Evolutionary conservation across 2,797 vertebrate genomes (phyloP).

Genomic region (Poeciliopsis turneri): DNA sequence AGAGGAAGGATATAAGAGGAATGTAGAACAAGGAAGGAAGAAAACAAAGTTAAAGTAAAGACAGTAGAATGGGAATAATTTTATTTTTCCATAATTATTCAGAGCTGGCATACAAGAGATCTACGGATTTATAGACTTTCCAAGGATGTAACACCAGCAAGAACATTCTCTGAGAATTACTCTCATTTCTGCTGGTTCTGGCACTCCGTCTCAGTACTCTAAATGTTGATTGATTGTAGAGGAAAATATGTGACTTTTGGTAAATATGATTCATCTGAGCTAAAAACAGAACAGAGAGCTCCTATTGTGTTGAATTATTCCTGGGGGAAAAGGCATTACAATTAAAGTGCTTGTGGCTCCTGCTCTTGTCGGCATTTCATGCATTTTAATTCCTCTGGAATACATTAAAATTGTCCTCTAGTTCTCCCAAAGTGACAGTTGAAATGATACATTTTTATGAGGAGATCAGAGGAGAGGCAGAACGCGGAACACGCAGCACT

Average conservation of each 20-base stretch:
- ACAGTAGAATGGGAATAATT: not conserved
- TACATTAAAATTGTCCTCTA: slow-evolving; percentile 60
- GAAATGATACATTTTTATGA: slow-evolving; percentile 63
- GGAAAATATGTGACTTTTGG: slow-evolving; percentile 15
- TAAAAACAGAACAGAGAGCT: slow-evolving; percentile 36
- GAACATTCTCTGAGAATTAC: not conserved
- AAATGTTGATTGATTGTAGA: slow-evolving; percentile 18
- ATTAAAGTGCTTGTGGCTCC: slow-evolving; percentile 25
- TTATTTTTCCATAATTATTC: not conserved
- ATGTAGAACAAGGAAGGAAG: not conserved
- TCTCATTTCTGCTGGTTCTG: not conserved
- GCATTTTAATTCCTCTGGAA: slow-evolving; percentile 56
- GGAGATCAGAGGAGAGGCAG: slow-evolving; percentile 58
- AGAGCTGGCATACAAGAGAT: not conserved
- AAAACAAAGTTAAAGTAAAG: not conserved
- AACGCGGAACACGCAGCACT: slow-evolving; percentile 27
- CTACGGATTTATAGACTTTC: not conserved
- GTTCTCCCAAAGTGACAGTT: slow-evolving; percentile 48
- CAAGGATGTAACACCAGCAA: not conserved
- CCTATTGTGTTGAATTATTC: slow-evolving; percentile 44
- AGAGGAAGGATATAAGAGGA: not conserved
- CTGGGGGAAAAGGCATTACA: slow-evolving; percentile 22
- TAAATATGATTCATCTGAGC: slow-evolving; percentile 43
- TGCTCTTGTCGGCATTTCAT: slow-evolving; percentile 38
- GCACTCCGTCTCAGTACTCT: not conserved